These are phyloP conservation scores for Morelia viridis DNA, from an alignment of 2,797 vertebrate species.

Conservation along the genomic window DNA sequence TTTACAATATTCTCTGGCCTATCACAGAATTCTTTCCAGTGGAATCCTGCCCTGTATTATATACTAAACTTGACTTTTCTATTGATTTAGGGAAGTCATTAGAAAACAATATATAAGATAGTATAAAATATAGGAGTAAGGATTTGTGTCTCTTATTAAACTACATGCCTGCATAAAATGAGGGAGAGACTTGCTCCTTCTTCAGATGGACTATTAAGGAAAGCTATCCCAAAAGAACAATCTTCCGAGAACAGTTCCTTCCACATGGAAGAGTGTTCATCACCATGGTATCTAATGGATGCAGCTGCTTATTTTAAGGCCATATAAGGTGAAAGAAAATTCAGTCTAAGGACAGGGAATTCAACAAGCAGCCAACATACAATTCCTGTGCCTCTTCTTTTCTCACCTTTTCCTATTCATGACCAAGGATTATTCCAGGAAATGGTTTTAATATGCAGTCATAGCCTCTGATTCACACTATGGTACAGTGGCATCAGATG, in stretches of 20 bases:
- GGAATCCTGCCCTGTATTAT: background rate
- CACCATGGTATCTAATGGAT: conserved; percentile 20
- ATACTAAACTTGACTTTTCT: background rate
- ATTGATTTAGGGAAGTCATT: conserved; percentile 1
- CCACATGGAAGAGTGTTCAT: conserved; percentile 11
- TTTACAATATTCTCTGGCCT: fast-evolving
- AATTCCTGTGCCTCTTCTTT: background rate
- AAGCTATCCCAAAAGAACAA: background rate
- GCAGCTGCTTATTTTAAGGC: conserved; percentile 8
- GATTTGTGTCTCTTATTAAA: background rate
- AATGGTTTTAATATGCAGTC: background rate
- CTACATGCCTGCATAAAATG: background rate
- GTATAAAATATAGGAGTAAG: background rate
- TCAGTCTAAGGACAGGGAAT: background rate
- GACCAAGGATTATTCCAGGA: background rate
- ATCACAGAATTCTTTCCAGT: background rate
- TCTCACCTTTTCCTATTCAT: background rate
- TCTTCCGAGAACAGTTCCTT: background rate
- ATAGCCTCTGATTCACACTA: background rate
- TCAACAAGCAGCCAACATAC: background rate
- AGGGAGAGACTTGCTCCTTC: background rate
- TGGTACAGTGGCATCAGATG: background rate
- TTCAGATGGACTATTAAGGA: background rate
- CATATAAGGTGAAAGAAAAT: background rate
- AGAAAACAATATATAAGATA: conserved; percentile 8